These are phyloP conservation scores for Monochamus saltuarius DNA, from an alignment of 1,140 invertebrate species.

Conservation along the genomic window DNA sequence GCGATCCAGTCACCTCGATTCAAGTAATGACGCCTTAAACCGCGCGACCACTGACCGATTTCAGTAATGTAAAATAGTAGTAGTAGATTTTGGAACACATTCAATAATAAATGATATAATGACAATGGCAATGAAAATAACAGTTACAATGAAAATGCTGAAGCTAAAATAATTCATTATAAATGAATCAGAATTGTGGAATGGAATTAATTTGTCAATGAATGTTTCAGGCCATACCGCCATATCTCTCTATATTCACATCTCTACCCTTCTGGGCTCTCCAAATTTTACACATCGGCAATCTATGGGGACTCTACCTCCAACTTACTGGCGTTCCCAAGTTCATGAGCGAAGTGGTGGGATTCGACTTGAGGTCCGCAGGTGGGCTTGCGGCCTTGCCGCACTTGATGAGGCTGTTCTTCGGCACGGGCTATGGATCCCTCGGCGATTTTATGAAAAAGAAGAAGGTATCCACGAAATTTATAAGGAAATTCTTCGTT, in stretches of 20 bases:
- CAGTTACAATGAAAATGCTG: too few relatives aligned
- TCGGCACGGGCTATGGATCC: constrained; percentile 67
- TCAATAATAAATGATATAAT: too few relatives aligned
- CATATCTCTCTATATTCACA: constrained; percentile 60
- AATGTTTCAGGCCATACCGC: constrained; percentile 51
- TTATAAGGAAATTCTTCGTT: constrained; percentile 71
- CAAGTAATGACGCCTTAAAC: too few relatives aligned
- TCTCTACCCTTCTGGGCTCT: constrained; percentile 70
- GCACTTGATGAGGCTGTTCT: constrained; percentile 64
- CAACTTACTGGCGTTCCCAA: constrained; percentile 86
- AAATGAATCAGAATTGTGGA: too few relatives aligned
- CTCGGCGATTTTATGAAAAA: constrained; percentile 65
- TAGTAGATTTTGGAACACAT: too few relatives aligned
- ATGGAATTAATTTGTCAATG: too few relatives aligned
- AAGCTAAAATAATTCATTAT: too few relatives aligned
- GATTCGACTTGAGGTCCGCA: constrained; percentile 75
- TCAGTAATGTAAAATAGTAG: too few relatives aligned
- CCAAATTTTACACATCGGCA: constrained; percentile 70
- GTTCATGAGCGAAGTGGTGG: constrained; percentile 81
- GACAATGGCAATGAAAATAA: too few relatives aligned
- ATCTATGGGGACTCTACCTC: constrained; percentile 77
- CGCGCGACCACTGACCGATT: too few relatives aligned
- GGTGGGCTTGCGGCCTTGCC: constrained; percentile 71
- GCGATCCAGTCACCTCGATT: too few relatives aligned
- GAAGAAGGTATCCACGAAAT: constrained; percentile 59